A percentile compares a stretch with the other conserved stretches of the same genome.
Conservation (phyloP, 35 echinoderm and acorn worm species). For the Holothuria glaberrima region DNA sequence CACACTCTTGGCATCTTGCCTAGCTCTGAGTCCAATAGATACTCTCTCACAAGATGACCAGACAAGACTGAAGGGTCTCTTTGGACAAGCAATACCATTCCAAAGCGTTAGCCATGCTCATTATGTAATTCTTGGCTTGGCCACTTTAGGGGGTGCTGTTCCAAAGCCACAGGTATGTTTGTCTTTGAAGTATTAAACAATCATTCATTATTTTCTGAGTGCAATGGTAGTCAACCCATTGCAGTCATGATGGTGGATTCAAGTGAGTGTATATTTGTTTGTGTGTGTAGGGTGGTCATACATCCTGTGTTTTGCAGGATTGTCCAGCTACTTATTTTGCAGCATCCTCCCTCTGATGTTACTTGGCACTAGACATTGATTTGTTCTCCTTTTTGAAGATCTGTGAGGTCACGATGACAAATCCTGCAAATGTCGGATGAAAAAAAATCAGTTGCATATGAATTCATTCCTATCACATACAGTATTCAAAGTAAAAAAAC, state of each 20-base stretch:
- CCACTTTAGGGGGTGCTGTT: slow-evolving; percentile 28
- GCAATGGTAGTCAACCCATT: background rate
- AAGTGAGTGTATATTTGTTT: background rate
- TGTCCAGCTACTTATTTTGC: too few relatives aligned
- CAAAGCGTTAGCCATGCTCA: slow-evolving; percentile 56
- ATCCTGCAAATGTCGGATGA: too few relatives aligned
- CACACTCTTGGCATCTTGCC: slow-evolving; percentile 26
- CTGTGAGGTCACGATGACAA: too few relatives aligned
- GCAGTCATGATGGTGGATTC: background rate
- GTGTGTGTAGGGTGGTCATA: too few relatives aligned
- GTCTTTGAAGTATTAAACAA: background rate
- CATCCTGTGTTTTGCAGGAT: too few relatives aligned
- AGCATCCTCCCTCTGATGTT: too few relatives aligned
- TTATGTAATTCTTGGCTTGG: slow-evolving; percentile 53
- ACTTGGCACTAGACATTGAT: too few relatives aligned
- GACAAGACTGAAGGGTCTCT: slow-evolving; percentile 46
- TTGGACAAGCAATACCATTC: slow-evolving; percentile 61
- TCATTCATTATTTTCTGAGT: background rate
- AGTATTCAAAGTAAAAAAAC: too few relatives aligned
- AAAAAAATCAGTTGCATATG: too few relatives aligned
- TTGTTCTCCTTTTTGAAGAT: too few relatives aligned
- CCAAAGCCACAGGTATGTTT: slow-evolving; percentile 52
- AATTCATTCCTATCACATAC: too few relatives aligned
- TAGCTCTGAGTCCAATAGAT: slow-evolving; percentile 54
- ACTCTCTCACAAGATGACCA: slow-evolving; percentile 54